These are phyloP conservation scores for Simalia tracyae DNA, from an alignment of 2,797 vertebrate genomes.

Conservation along the genomic window DNA sequence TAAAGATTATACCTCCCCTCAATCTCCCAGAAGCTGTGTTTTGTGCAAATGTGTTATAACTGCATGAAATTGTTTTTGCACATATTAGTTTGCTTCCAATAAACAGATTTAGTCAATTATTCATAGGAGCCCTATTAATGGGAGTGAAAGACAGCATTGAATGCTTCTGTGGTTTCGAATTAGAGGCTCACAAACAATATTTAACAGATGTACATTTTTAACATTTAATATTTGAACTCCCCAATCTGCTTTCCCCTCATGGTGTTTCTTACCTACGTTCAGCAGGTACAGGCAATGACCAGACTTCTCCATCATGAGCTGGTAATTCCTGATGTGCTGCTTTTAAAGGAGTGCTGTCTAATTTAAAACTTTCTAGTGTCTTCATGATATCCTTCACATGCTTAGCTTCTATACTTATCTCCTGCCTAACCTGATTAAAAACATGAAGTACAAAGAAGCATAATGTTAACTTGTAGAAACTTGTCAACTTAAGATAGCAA, in stretches of 20 bases:
- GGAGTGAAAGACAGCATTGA: background rate
- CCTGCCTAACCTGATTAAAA: slow-evolving; percentile 87
- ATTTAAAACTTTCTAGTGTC: slow-evolving; percentile 90
- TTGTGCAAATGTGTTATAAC: background rate
- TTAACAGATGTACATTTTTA: background rate
- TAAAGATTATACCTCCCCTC: too few species aligned
- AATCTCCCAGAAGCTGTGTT: background rate
- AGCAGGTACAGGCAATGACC: slow-evolving; percentile 85
- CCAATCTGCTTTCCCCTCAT: slow-evolving; percentile 17
- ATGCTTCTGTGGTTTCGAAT: background rate
- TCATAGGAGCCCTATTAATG: background rate
- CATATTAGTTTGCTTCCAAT: background rate
- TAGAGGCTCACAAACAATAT: background rate
- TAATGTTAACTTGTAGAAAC: slow-evolving; percentile 27
- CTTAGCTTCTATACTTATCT: slow-evolving; percentile 90
- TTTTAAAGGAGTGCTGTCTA: slow-evolving; percentile 83
- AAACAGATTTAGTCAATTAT: background rate
- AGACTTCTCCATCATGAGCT: slow-evolving; percentile 83
- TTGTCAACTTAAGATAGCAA: background rate
- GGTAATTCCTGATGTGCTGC: slow-evolving; percentile 80
- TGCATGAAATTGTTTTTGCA: background rate
- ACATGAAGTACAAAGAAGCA: slow-evolving; percentile 31
- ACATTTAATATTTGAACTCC: background rate
- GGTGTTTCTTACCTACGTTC: slow-evolving; percentile 83
- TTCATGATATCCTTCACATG: slow-evolving; percentile 95